Evolutionary conservation across 2,888 invertebrate genomes (phyloP).

Genomic region (Melolontha melolontha): DNA sequence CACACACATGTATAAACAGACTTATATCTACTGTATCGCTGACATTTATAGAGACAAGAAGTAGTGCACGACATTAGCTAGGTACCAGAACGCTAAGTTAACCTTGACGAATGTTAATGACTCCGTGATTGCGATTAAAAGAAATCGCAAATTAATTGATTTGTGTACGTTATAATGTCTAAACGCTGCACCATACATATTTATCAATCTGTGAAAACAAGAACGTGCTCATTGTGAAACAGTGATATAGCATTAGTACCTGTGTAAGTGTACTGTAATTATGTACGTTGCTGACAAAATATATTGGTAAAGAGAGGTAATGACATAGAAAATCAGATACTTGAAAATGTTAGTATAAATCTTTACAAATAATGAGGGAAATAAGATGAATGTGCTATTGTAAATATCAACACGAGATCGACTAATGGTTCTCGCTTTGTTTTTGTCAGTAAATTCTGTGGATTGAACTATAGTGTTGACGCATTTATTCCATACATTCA

Average conservation of each 20-base stretch:
- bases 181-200: constrained; percentile 6
- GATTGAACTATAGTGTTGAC: too few species aligned
- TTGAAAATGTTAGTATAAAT: too few species aligned
- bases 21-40: background rate
- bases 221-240: background rate
- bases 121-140: constrained; percentile 3
- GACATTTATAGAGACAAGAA: background rate
- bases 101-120: constrained; percentile 25
- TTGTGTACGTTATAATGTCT: constrained; percentile 9
- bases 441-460: too few species aligned
- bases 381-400: too few species aligned
- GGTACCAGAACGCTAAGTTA: background rate
- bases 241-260: constrained; percentile 1
- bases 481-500: too few species aligned
- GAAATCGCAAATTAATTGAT: constrained; percentile 21
- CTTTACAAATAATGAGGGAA: too few species aligned
- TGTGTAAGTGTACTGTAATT: background rate
- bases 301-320: too few species aligned
- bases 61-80: background rate
- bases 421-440: too few species aligned
- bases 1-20: background rate
- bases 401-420: too few species aligned
- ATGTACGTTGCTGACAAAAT: too few species aligned
- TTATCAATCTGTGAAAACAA: constrained; percentile 13
- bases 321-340: too few species aligned